Base-by-base conservation (phyloP, 2,113 vertebrate species). In the Burhinus oedicnemus region DNA sequence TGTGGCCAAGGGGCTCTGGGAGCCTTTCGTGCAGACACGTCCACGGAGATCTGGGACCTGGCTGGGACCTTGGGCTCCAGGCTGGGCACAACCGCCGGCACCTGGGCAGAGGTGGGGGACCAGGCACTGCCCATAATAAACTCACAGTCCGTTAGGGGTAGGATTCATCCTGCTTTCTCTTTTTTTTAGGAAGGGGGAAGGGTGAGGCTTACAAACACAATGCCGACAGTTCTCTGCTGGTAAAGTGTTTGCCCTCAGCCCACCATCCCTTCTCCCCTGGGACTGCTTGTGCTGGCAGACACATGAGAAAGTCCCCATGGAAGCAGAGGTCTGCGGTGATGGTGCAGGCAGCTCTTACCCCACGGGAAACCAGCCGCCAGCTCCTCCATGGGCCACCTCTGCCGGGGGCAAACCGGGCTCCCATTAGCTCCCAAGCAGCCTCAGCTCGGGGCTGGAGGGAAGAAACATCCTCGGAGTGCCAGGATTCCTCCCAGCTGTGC, bases 301-400 rank as follows among this genome's bases (percentile, higher is more conserved):
- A 38, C 11, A 2, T 4, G 12, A 42, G 30, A 19, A 45, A 45
- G n/a, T 22, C 44, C 42, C 34, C 29, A 38, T 22, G 2, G 26
- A 60, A 58, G 26, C 36, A 30, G 32, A 27, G 38, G 44, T 90
- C 45, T 21, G 44, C 1, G 9, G 26, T 1, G 55, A 26, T 6
- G 64, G n/a, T 12, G 51, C 49, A 22, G 70, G 40, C 23, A 49
- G 42, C 18, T 49, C 61, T 34, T 15, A 51, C 26, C 20, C 38
- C 36, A 6, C 0, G n/a, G 51, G 26, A 66, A 51, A 44, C 12
- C 26, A 20, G 8, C 32, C 2, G 1, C n/a, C 42, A 34, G 36
- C 58, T 49, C 65, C 23, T 64, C 40, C 61, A 29, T 0, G 34
- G 61, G 15, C 15, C 40, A 29, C 3, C 64, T 62, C 64, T 2